Evolutionary conservation across 2,113 vertebrate genomes (phyloP), one percentile per base, ranked within the genome.

Genomic region (Notiomystis cincta): DNA sequence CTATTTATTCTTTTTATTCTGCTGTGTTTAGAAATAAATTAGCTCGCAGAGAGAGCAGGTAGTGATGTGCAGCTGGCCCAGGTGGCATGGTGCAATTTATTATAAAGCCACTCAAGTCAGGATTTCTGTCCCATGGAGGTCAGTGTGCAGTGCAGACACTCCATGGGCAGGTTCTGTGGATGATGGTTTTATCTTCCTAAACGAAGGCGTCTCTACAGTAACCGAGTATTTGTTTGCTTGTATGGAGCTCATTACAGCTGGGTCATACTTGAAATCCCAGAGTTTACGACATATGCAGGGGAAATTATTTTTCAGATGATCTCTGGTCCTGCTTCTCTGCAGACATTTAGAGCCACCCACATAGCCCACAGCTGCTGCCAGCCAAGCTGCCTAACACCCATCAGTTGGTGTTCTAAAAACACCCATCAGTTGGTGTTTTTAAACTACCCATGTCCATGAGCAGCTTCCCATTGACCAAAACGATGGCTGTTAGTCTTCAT

Each of bases 171-270:
- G 75, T 94, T 75, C 70, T 22, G 33, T 0, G 0, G 91, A 65
- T 80, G 57, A 25, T 35, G 65, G 73, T 96, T 95, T 95, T 91
- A 84, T 65, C 83, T 90, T 71, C 72, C 38, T 51, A 93, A 94
- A 90, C 4, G 11, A 94, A 82, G 4, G 37, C 1, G 3, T 62
- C 82, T 82, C 92, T 89, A 51, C 87, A 87, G 82, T 82, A 88
- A 93, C 90, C 0, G 0, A 54, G 37, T 42, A 1, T 73, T 93
- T 95, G 40, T 80, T 87, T 94, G 87, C 67, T 88, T 77, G 87
- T 77, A 91, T 94, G 93, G 95, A 95, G 90, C 82, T 96, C 85
- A 71, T 95, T 96, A 93, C 82, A 85, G 91, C 93, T 88, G 65
- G 89, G 78, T 92, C 89, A 71, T 78, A 96, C 78, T 87, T 76